Evolutionary conservation across 2,888 invertebrate genomes (phyloP).

Genomic region (Ischnura elegans): DNA sequence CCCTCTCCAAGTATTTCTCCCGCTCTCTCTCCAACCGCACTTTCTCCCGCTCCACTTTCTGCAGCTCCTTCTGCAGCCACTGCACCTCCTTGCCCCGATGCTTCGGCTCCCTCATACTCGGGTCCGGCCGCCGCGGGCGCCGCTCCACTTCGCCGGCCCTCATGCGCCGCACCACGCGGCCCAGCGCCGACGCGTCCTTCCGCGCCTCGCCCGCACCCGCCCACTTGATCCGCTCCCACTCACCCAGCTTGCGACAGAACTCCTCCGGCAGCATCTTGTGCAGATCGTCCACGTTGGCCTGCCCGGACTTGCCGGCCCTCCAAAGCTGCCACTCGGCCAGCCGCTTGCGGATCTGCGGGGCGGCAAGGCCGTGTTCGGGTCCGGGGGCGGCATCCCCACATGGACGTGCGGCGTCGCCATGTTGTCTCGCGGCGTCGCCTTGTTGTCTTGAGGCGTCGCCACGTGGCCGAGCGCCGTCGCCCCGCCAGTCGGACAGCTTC

Average conservation of each 20-base stretch:
- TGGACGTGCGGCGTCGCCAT: conserved; percentile 73
- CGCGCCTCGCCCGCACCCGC: conserved; percentile 79
- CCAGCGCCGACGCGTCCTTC: conserved; percentile 74
- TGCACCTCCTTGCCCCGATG: conserved; percentile 79
- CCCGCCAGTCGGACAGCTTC: conserved; percentile 93
- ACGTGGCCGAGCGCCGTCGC: conserved; percentile 80
- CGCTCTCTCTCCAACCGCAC: conserved; percentile 82
- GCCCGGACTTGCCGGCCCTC: conserved; percentile 78
- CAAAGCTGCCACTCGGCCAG: conserved; percentile 83
- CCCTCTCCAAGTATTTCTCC: conserved; percentile 83
- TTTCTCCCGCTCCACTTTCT: conserved; percentile 82
- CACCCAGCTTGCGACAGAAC: conserved; percentile 90
- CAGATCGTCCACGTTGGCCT: conserved; percentile 77
- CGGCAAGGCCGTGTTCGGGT: conserved; percentile 69
- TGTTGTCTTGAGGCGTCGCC: conserved; percentile 80
- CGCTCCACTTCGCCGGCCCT: conserved; percentile 81
- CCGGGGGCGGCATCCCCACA: conserved; percentile 71
- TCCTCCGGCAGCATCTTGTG: conserved; percentile 86
- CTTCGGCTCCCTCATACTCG: conserved; percentile 80
- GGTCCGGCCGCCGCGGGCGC: conserved; percentile 91
- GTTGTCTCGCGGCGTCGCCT: conserved; percentile 80
- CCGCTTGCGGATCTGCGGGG: conserved; percentile 76
- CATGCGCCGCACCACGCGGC: conserved; percentile 39
- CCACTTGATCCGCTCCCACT: conserved; percentile 89
- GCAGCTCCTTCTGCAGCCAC: conserved; percentile 82